phyloP scores from a whole-genome alignment of 2,113 vertebrate genomes.

The Ochotona princeps region DNA sequence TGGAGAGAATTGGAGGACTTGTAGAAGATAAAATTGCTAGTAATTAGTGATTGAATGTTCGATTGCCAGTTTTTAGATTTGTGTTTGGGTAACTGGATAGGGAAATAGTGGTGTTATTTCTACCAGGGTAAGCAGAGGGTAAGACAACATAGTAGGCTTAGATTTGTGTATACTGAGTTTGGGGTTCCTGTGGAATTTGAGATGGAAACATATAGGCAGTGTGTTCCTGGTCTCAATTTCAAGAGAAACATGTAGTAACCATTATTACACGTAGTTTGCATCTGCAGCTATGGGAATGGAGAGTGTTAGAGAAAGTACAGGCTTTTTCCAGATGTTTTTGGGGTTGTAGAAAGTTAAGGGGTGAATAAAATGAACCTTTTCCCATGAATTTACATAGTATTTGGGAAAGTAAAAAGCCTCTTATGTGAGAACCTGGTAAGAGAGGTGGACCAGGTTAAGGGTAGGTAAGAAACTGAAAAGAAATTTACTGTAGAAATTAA shows the following conservation, averaged over 20 bases:
- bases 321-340: conserved; percentile 17
- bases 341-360: neutral
- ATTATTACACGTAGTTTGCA: neutral
- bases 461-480: conserved; percentile 28
- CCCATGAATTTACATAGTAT: neutral
- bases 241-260: conserved; percentile 5
- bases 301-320: conserved; percentile 12
- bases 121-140: neutral
- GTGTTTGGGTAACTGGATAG: conserved; percentile 3
- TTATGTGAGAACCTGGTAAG: neutral
- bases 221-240: conserved; percentile 11
- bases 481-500: conserved; percentile 24
- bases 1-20: conserved; percentile 23
- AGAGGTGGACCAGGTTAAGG: neutral
- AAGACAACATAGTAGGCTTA: neutral
- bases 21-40: neutral
- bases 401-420: neutral
- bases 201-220: neutral
- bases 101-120: neutral
- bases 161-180: conserved; percentile 32
- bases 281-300: neutral
- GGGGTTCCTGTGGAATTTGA: conserved; percentile 23
- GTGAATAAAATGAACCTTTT: neutral
- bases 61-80: neutral
- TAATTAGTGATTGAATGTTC: conserved; percentile 44